Evolutionary conservation across 2,888 invertebrate genomes (phyloP), one percentile per base, ranked within the genome.

Genomic region (Brachylomia viminalis): DNA sequence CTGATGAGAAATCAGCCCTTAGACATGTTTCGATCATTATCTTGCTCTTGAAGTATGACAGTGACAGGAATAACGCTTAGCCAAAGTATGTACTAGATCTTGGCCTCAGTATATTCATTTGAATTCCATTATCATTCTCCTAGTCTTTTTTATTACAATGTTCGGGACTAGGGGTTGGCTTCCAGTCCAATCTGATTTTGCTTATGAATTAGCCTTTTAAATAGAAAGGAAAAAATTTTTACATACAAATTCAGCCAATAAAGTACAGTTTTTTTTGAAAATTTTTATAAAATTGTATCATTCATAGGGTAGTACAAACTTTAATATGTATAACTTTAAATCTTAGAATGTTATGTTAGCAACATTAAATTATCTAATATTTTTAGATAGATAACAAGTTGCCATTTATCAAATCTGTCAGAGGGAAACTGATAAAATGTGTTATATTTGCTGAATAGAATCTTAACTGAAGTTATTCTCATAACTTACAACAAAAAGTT

Each of bases 361-460:
- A 59, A 45, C 52, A 70, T 33, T 45, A 68, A 20, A 38, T 54
- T 66, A 77, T 61, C 64, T 70, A 30, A 68, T 30, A 49, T 47
- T 54, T 58, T 38, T 59, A 59, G 15, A 47, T n/a, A 49, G 54
- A 66, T 77, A 54, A 66, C 7, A 65, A 65, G 49, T 45, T 49
- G 20, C 23, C 27, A 70, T 70, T 20, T 38, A 65, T 70, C 69
- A 77, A 69, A 70, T 59, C 58, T 65, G 64, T 75, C 54, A 56
- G 11, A 62, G 17, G 2, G 17, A 54, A 67, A 38, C 30, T 68
- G 75, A 77, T 75, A 61, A 64, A 38, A 30, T 65, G 7, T 13
- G 42, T 69, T 54, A 11, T 58, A n/a, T 33, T 59, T 61, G 8
- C 33, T 13, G n/a, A 33, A n/a, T 20, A 66, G 23, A 66, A 47